A percentile compares a stretch with the other conserved stretches of the same genome.
Evolutionary conservation across 2,888 invertebrate species (phyloP).

Genomic region (Macroteleia sp.): DNA sequence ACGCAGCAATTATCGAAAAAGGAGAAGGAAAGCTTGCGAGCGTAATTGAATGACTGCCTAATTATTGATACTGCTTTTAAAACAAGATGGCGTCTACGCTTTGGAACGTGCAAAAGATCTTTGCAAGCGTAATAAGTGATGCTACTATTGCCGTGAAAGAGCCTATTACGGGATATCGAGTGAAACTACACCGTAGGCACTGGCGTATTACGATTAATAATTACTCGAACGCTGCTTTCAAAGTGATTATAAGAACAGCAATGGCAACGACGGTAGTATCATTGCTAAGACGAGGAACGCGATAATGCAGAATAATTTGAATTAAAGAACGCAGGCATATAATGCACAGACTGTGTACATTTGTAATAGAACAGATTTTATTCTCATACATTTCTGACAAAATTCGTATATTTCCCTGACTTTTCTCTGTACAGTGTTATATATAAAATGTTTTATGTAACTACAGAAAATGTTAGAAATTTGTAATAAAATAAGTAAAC

Average conservation of each 20-base stretch:
- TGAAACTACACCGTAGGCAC: slow-evolving; percentile 56
- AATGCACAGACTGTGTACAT: no score
- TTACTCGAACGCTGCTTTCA: slow-evolving; percentile 52
- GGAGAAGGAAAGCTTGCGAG: not conserved
- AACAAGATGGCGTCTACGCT: slow-evolving; percentile 53
- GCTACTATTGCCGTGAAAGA: slow-evolving; percentile 57
- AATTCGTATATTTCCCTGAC: no score
- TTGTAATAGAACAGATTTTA: no score
- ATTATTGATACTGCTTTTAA: slow-evolving; percentile 44
- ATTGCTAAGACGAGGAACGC: slow-evolving; percentile 42
- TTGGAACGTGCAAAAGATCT: slow-evolving; percentile 16
- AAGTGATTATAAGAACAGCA: slow-evolving; percentile 57
- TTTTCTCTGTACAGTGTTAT: no score
- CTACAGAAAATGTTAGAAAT: no score
- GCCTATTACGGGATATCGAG: slow-evolving; percentile 57
- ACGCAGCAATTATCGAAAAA: not conserved
- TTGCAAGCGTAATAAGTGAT: slow-evolving; percentile 51
- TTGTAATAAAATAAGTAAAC: no score
- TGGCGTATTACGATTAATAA: slow-evolving; percentile 60
- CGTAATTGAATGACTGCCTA: slow-evolving; percentile 48
- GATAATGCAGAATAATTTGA: slow-evolving; percentile 58
- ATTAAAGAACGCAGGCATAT: no score
- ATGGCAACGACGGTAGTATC: slow-evolving; percentile 43
- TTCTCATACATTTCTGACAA: no score
- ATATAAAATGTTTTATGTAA: no score